These are phyloP conservation scores for Columba guinea DNA, from an alignment of 2,797 vertebrate species.

Conservation along the genomic window DNA sequence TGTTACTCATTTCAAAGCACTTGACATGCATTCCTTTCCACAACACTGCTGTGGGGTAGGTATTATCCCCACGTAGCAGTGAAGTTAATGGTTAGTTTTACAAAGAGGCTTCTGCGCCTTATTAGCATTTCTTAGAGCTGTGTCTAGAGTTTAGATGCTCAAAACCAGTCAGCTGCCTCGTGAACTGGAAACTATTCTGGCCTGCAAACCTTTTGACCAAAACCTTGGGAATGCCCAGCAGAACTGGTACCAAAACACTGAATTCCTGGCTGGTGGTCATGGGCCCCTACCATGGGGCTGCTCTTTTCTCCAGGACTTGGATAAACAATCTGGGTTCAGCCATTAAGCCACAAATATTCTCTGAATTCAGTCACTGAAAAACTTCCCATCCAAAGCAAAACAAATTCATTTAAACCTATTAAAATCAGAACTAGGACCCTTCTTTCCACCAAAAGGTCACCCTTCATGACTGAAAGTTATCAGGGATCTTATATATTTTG, in stretches of 20 bases:
- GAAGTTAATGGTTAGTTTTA: slow-evolving; percentile 12
- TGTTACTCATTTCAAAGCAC: background rate
- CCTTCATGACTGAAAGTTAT: background rate
- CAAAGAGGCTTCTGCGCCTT: background rate
- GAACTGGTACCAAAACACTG: background rate
- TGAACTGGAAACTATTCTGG: background rate
- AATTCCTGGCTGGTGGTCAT: background rate
- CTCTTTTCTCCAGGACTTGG: background rate
- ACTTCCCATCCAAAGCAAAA: background rate
- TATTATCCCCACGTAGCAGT: accelerated
- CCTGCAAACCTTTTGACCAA: background rate
- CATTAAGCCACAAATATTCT: background rate
- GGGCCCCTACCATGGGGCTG: no score
- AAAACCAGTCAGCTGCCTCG: background rate
- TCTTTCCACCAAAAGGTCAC: background rate
- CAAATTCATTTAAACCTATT: background rate
- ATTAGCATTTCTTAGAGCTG: background rate
- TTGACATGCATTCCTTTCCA: background rate
- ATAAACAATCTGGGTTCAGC: background rate
- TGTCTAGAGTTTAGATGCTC: background rate
- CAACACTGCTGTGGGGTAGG: background rate
- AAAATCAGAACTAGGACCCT: background rate
- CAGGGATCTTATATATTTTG: background rate
- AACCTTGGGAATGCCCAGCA: background rate
- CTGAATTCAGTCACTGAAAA: background rate